These are phyloP conservation scores for Patella ulyssiponensis DNA, from an alignment of 2,888 invertebrate species.

Conservation along the genomic window DNA sequence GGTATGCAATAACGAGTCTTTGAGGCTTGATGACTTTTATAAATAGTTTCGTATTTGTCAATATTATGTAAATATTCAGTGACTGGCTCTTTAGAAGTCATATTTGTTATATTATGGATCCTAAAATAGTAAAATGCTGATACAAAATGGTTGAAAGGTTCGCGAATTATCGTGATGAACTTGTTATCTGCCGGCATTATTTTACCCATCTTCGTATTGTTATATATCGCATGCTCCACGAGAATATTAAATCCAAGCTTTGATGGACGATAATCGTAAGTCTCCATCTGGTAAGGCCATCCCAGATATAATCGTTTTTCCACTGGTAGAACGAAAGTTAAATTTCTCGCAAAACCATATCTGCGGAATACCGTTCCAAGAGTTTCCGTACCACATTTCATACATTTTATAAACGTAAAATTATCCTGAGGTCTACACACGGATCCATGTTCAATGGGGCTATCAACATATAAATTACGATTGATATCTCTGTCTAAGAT, in stretches of 20 bases:
- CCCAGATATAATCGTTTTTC: constrained; percentile 61
- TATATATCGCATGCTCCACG: constrained; percentile 67
- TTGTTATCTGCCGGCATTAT: constrained; percentile 61
- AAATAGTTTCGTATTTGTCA: constrained; percentile 59
- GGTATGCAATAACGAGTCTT: constrained; percentile 62
- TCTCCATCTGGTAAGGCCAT: constrained; percentile 65
- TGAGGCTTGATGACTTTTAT: constrained; percentile 43
- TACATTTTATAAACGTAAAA: constrained; percentile 68
- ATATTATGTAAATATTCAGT: constrained; percentile 58
- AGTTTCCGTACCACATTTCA: constrained; percentile 70
- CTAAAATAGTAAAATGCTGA: constrained; percentile 67
- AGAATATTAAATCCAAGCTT: constrained; percentile 60
- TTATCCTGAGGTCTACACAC: constrained; percentile 40
- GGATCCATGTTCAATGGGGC: too few species aligned
- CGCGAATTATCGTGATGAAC: constrained; percentile 64
- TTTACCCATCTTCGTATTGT: constrained; percentile 50
- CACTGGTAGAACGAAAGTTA: constrained; percentile 64
- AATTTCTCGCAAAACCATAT: constrained; percentile 57
- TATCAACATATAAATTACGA: too few species aligned
- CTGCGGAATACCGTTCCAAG: constrained; percentile 62
- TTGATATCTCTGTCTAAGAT: too few species aligned
- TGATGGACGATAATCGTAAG: constrained; percentile 56
- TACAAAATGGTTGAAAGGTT: constrained; percentile 65
- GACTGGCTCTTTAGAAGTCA: constrained; percentile 45
- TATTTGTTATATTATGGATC: constrained; percentile 49